These are phyloP conservation scores for Erebia aethiops DNA, from an alignment of 2,888 invertebrate species.

Conservation along the genomic window DNA sequence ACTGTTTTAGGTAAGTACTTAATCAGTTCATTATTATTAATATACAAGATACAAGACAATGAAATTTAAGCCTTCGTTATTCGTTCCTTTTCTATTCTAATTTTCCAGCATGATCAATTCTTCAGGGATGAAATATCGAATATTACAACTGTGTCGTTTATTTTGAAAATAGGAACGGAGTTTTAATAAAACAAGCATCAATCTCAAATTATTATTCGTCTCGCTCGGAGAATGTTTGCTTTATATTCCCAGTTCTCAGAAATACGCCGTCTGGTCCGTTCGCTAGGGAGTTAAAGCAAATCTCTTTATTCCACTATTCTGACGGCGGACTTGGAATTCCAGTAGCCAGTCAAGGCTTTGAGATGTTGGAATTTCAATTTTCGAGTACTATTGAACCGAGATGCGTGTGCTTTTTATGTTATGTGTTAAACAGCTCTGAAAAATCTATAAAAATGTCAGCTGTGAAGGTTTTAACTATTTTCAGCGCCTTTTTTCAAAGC, in stretches of 20 bases:
- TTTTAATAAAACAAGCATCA: too few relatives aligned
- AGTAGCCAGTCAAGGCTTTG: not conserved
- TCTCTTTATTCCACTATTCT: slow-evolving; percentile 20
- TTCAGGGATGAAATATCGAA: too few relatives aligned
- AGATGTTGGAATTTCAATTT: not conserved
- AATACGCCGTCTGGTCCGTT: slow-evolving; percentile 9
- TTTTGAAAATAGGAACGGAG: not conserved
- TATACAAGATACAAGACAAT: too few relatives aligned
- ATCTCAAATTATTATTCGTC: not conserved
- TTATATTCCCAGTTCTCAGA: slow-evolving; percentile 1
- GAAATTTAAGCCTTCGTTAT: too few relatives aligned
- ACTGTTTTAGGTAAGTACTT: too few relatives aligned
- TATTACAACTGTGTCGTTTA: not conserved
- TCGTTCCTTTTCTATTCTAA: too few relatives aligned
- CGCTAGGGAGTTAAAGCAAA: slow-evolving; percentile 12
- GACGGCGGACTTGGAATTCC: slow-evolving; percentile 14
- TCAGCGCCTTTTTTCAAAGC: too few relatives aligned
- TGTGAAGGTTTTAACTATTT: too few relatives aligned
- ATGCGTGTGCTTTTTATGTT: not conserved
- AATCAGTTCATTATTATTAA: too few relatives aligned
- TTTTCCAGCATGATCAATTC: too few relatives aligned
- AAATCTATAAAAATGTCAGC: too few relatives aligned
- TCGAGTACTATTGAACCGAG: not conserved
- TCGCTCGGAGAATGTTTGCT: slow-evolving; percentile 7
- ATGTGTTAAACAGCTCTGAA: too few relatives aligned